A percentile compares a stretch with the other conserved stretches of the same genome.
Evolutionary conservation across 1,140 invertebrate species (phyloP).

Genomic region (Drosophila azteca): DNA sequence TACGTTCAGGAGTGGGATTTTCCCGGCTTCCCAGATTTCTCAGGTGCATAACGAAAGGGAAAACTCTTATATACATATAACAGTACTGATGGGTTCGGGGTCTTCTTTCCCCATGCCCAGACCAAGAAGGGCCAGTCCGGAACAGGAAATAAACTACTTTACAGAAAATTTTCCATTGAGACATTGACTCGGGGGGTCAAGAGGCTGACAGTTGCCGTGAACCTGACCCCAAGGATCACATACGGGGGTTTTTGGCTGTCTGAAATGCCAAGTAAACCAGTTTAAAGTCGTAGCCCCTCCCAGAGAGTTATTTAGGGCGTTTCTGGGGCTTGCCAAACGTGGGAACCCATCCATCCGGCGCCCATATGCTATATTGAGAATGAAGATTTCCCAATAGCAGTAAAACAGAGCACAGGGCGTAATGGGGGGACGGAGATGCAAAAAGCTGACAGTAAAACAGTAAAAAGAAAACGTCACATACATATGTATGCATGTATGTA

Average conservation of each 20-base stretch:
- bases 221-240: constrained; percentile 13
- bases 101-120: constrained; percentile 22
- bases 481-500: too few species aligned
- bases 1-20: constrained; percentile 1
- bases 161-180: constrained; percentile 12
- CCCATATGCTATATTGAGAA: constrained; percentile 16
- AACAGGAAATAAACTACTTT: constrained; percentile 58
- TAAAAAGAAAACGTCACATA: constrained; percentile 40
- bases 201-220: constrained; percentile 9
- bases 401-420: background rate
- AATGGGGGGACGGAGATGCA: constrained; percentile 23
- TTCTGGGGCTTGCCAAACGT: constrained; percentile 12
- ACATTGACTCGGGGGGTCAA: constrained; percentile 15
- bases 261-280: background rate
- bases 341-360: constrained; percentile 6
- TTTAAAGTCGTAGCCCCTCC: too few species aligned
- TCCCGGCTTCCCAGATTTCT: constrained; percentile 17
- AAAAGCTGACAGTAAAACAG: constrained; percentile 15
- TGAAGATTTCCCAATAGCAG: constrained; percentile 30
- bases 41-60: constrained; percentile 44
- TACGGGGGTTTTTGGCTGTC: constrained; percentile 2
- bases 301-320: constrained; percentile 11
- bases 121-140: constrained; percentile 22
- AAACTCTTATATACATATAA: constrained; percentile 34
- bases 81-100: constrained; percentile 9